Conservation (phyloP, 2,113 vertebrate species). For the Leuciscus idus region DNA sequence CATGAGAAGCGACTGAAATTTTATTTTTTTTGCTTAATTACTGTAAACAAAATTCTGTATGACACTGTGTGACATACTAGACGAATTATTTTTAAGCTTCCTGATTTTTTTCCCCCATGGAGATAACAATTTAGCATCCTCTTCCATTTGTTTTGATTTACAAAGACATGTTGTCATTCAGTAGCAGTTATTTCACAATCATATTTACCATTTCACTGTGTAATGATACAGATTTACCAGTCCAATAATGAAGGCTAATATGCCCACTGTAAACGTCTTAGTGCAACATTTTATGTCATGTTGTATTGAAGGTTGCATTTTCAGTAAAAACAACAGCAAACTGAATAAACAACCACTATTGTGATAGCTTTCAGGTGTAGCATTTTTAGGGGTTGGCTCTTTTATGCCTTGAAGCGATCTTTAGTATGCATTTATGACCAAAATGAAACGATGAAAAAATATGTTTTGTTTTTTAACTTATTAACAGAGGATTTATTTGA, state of each 20-base stretch:
- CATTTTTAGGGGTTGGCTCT: conserved; percentile 13
- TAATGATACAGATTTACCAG: not conserved
- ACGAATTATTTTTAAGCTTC: not conserved
- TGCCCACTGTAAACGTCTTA: not conserved
- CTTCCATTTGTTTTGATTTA: not conserved
- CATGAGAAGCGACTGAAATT: not conserved
- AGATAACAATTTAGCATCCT: not conserved
- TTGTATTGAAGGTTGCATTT: not conserved
- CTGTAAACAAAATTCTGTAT: not conserved
- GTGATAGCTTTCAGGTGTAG: conserved; percentile 33
- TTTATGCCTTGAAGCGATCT: conserved; percentile 31
- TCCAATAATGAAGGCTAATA: not conserved
- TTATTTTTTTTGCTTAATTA: not conserved
- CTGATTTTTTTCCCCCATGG: not conserved
- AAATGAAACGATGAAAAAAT: conserved; percentile 59
- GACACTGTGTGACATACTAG: conserved; percentile 31
- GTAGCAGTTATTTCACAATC: not conserved
- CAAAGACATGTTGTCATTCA: not conserved
- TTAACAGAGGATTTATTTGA: conserved; percentile 63
- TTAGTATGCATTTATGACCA: conserved; percentile 58
- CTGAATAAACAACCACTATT: not conserved
- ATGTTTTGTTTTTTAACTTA: conserved; percentile 63
- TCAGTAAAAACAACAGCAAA: not conserved
- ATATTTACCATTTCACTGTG: conserved; percentile 42
- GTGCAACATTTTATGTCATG: not conserved